Evolutionary conservation across 1,140 invertebrate species (phyloP), one percentile per base, ranked within the genome.

Genomic region (Maconellicoccus hirsutus): DNA sequence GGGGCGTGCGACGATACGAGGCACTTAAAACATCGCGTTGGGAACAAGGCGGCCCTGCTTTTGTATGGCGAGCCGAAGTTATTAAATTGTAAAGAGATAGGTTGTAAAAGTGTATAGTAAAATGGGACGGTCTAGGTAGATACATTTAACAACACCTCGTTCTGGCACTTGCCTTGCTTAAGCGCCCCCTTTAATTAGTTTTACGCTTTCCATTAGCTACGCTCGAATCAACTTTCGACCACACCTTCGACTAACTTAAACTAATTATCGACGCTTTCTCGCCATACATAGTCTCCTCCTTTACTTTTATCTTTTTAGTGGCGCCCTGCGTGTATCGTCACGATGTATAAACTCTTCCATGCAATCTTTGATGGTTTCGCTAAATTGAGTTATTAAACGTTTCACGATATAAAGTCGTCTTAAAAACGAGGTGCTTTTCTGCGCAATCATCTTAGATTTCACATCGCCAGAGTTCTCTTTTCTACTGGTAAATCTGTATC

Each of bases 51-150:
- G 29, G 29, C 29, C 29, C 29, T 3, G 4, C n/a, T 52, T 19
- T 14, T 2, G 2, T 6, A 52, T 52, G 42, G 42, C 42, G 42
- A 52, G 42, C 16, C 42, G 12, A 19, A 52, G n/a, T 8, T 52
- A 52, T 52, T 52, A 52, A 52, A 52, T 52, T 52, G 42, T 52
- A 52, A 52, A 52, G 42, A 52, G 42, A 52, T 52, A 52, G 42
- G 42, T 4, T 52, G 42, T 3, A 52, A 52, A 52, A 52, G 42
- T 52, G 42, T 52, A 52, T 16, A 52, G 42, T 16, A 16, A 52
- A 52, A 52, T 52, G 42, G 42, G 42, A 52, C 42, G 42, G 42
- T 52, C 42, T 52, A 52, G 42, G 42, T 52, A 52, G 42, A 52
- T 52, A 52, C 42, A 52, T 52, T 8, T 52, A 52, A 52, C 42